Conservation (phyloP, 2,797 vertebrate genomes). For the Lepilemur ruficaudatus region DNA sequence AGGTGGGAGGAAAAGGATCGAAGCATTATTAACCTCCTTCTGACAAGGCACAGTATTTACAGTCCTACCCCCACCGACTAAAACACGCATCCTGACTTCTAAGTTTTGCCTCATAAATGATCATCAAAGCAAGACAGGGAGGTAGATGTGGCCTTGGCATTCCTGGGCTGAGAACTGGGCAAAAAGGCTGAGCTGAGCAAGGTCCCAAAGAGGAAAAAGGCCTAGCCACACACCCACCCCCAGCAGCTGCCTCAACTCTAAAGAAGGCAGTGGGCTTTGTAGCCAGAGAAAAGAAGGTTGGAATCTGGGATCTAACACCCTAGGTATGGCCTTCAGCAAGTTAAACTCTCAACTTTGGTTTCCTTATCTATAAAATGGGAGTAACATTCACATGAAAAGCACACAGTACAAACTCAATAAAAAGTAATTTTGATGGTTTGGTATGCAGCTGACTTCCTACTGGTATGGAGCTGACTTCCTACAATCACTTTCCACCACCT, state of each 20-base stretch:
- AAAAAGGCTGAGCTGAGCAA: not conserved
- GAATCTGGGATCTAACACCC: not conserved
- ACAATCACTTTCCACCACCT: not conserved
- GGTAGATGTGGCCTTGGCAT: not conserved
- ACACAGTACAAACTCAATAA: conserved; percentile 13
- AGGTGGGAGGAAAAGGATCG: not conserved
- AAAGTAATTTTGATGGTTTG: not conserved
- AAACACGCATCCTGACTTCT: not conserved
- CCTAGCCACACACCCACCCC: not conserved
- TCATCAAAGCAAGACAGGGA: not conserved
- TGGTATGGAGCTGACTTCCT: not conserved
- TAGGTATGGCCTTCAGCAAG: not conserved
- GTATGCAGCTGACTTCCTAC: not conserved
- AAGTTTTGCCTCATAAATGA: not conserved
- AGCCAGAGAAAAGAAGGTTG: not conserved
- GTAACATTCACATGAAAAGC: not conserved
- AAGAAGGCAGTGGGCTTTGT: not conserved
- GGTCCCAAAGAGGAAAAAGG: not conserved
- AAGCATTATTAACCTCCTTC: not conserved
- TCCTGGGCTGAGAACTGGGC: not conserved
- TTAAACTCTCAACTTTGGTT: conserved; percentile 6
- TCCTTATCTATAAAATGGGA: conserved; percentile 1
- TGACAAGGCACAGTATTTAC: not conserved
- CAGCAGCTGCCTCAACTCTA: not conserved
- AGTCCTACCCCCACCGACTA: not conserved